Evolutionary conservation across 1,140 invertebrate species (phyloP), one percentile per base, ranked within the genome.

Genomic region (Medauroidea extradentata): DNA sequence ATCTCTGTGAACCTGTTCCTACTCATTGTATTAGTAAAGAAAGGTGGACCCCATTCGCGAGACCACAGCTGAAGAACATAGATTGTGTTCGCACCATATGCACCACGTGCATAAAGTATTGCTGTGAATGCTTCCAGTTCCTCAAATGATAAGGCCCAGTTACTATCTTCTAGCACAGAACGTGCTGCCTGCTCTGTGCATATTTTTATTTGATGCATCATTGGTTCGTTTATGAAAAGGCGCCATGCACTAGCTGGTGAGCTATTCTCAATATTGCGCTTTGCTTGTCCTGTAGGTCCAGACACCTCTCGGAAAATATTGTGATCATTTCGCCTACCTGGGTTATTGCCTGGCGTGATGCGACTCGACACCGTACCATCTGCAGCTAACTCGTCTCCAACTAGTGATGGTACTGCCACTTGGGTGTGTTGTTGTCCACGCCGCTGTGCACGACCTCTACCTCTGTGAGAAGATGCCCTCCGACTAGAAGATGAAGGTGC

Each of bases 131-230:
- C 51, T n/a, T 53, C 51, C 34, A 53, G 38, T 25, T 23, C 25
- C 14, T 53, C 25, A 25, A 53, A 38, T 29, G 51, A 29, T 25
- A 53, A 27, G 34, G 51, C 24, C 51, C 51, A 53, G 34, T 29
- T n/a, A 14, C 5, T 53, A 18, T 53, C 18, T 21, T 53, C 14
- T 8, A 53, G 51, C 38, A 11, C 25, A 34, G 18, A 18, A 14
- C n/a, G 51, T 29, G 51, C 51, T n/a, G 16, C 25, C 19, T 14
- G 13, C 14, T 34, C 34, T 53, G 51, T 53, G 34, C 25, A 18
- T 53, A 18, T 5, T 16, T 53, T 53, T n/a, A 53, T 53, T 11
- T 23, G 21, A 16, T 25, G 14, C 18, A 53, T 5, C 24, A 53
- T 53, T 34, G 24, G 8, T 29, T 53, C 51, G 21, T 53, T 38